Conservation (phyloP, 2,797 vertebrate genomes). For the Eulemur albifrons region DNA sequence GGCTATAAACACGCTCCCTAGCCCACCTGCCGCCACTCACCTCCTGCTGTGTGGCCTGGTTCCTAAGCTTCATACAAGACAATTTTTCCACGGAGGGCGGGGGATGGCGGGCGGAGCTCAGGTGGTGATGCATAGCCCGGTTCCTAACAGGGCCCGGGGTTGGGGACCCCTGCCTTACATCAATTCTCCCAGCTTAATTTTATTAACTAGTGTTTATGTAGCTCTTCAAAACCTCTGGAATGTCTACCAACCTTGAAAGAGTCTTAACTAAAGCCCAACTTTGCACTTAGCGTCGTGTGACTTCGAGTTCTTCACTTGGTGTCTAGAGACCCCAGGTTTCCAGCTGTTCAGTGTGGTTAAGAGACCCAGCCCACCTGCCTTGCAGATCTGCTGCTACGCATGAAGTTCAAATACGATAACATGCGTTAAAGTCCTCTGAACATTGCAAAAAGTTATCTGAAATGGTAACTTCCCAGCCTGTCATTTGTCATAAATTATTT, state of each 20-base stretch:
- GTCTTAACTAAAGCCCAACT: not conserved
- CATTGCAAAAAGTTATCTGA: not conserved
- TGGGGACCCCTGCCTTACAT: not conserved
- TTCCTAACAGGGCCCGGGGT: too few species aligned
- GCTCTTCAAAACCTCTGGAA: not conserved
- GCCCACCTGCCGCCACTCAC: too few species aligned
- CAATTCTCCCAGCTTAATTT: not conserved
- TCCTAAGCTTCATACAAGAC: too few species aligned
- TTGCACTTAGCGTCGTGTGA: not conserved
- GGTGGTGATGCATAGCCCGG: accelerated
- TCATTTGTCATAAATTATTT: conserved; percentile 23
- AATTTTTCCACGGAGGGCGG: too few species aligned
- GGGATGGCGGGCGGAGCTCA: too few species aligned
- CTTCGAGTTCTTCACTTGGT: not conserved
- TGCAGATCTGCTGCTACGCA: not conserved
- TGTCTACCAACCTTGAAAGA: not conserved
- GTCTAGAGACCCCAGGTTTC: not conserved
- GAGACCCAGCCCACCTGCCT: not conserved
- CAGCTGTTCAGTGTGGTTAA: not conserved
- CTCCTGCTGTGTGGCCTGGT: too few species aligned
- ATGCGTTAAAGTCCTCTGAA: not conserved
- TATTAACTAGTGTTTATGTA: not conserved
- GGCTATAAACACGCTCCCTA: too few species aligned
- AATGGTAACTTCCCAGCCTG: not conserved
- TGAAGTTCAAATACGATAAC: conserved; percentile 2